phyloP scores from a whole-genome alignment of 2,113 vertebrate species.

The Sitta europaea region DNA sequence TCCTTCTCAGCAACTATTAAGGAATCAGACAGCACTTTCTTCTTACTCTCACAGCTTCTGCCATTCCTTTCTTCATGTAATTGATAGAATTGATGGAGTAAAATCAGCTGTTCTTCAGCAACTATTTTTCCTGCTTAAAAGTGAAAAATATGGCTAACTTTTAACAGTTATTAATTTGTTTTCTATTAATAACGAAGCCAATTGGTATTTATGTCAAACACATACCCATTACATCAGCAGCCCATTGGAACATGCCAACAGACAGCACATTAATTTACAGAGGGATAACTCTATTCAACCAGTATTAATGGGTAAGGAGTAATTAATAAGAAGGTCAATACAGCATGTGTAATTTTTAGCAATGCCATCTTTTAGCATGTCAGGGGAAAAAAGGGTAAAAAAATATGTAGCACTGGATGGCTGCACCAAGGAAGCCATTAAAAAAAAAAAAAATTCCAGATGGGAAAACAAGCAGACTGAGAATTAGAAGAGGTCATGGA shows the following conservation, averaged over 20 bases:
- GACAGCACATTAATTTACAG: background rate
- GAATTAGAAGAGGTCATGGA: background rate
- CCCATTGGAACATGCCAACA: background rate
- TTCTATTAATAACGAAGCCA: background rate
- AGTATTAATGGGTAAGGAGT: background rate
- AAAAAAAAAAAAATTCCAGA: background rate
- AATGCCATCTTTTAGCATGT: background rate
- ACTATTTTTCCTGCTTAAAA: background rate
- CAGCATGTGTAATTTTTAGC: background rate
- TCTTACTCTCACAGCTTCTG: background rate
- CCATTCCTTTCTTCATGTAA: background rate
- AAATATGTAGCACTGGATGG: fast-evolving
- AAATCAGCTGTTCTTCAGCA: background rate
- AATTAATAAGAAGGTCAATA: background rate
- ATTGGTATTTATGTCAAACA: background rate
- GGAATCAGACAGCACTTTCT: background rate
- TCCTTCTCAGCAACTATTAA: background rate
- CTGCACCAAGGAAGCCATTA: background rate
- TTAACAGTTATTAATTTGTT: background rate
- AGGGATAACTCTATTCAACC: background rate
- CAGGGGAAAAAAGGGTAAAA: background rate
- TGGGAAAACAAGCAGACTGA: background rate
- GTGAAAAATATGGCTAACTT: background rate
- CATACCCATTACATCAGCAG: background rate
- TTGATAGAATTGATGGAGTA: background rate